Percentiles rank a stretch among this genome's conserved stretches.
phyloP scores from a whole-genome alignment of 1,140 invertebrate species.

The Aphidius ervi region DNA sequence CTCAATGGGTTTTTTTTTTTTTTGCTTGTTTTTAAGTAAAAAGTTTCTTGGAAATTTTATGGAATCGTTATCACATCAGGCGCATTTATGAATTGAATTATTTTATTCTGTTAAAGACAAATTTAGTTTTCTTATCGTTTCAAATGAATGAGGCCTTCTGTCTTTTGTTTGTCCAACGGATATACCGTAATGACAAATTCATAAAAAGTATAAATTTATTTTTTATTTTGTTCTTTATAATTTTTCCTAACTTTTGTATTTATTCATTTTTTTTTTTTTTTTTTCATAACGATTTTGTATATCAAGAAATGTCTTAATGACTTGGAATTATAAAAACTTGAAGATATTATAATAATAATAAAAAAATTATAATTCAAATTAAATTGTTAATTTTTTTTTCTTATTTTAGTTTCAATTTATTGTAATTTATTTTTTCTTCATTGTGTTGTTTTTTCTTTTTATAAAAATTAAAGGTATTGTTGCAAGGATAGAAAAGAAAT shows the following conservation, averaged over 20 bases:
- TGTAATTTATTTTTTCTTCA: no score
- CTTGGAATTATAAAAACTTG: no score
- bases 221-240: not conserved
- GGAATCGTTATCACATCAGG: not conserved
- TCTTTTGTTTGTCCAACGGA: constrained; percentile 1
- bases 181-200: not conserved
- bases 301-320: no score
- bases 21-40: not conserved
- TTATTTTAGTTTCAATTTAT: no score
- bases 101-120: constrained; percentile 2
- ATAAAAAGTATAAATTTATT: not conserved
- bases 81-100: constrained; percentile 12
- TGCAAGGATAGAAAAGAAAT: no score
- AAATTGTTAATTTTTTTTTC: no score
- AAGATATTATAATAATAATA: no score
- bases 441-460: no score
- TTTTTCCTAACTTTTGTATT: not conserved
- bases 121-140: constrained; percentile 5
- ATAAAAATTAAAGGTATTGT: no score
- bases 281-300: no score
- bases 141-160: constrained; percentile 14
- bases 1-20: not conserved
- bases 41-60: constrained; percentile 1
- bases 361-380: no score
- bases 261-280: no score